A percentile compares a stretch with the other conserved stretches of the same genome.
Conservation (phyloP, 2,797 vertebrate species). For the Argentina silus region DNA sequence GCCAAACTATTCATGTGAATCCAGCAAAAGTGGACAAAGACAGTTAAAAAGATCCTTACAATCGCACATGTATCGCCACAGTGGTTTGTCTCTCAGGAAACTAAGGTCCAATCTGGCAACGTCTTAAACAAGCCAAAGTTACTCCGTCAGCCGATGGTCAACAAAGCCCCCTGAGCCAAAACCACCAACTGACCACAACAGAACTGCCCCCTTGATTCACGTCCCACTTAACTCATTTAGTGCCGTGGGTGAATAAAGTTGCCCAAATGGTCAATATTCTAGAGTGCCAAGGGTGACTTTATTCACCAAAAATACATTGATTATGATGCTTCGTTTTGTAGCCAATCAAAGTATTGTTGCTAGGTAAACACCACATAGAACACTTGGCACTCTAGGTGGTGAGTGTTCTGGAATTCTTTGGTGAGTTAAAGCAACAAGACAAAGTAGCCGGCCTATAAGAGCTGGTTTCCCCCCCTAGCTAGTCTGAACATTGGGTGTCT, state of each 20-base stretch:
- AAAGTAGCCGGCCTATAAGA: background rate
- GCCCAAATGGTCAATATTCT: too few species aligned
- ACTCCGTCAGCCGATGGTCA: background rate
- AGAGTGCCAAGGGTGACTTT: too few species aligned
- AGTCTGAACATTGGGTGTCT: constrained; percentile 2
- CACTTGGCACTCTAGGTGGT: too few species aligned
- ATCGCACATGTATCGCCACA: background rate
- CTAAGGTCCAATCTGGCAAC: background rate
- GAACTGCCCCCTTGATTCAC: background rate
- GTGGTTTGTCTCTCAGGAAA: background rate
- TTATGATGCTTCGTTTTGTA: too few species aligned
- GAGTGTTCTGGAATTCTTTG: too few species aligned
- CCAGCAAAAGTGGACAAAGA: background rate
- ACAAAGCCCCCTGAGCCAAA: background rate
- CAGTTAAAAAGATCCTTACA: background rate
- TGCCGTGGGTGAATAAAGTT: too few species aligned
- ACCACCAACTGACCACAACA: background rate
- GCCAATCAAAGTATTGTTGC: too few species aligned
- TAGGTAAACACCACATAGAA: too few species aligned
- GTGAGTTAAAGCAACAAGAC: background rate
- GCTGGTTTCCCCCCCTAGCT: background rate
- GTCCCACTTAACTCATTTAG: too few species aligned
- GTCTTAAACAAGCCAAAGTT: background rate
- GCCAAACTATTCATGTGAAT: background rate
- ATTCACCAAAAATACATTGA: too few species aligned